Evolutionary conservation across 2,797 vertebrate genomes (phyloP), one percentile per base, ranked within the genome.

Genomic region (Tapirus indicus): DNA sequence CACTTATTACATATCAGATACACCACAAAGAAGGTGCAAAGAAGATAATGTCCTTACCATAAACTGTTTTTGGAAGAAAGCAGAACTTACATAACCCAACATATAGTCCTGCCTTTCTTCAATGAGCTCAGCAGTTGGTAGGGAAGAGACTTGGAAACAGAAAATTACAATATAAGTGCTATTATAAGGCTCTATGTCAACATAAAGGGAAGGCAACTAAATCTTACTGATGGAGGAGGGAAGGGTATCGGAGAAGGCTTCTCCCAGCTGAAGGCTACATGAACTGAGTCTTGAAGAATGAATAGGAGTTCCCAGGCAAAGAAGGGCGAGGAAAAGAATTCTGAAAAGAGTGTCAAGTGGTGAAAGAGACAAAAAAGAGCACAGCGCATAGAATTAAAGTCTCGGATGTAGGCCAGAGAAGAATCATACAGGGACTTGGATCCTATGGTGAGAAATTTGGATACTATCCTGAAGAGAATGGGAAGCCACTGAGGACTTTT

Each of bases 41-140:
- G 47, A 71, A 88, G 49, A 88, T 56, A 97, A 97, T 84, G n/a
- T 44, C 14, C 49, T 92, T 29, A 95, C 23, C 17, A 86, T 9
- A 91, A 88, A 74, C 75, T 14, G 23, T 94, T 74, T 96, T 85
- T 27, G 44, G 66, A 93, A 95, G 13, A 87, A 97, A 95, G 78
- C 5, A 95, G 25, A 91, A 96, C 56, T 80, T 94, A 87, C 2
- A 25, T 58, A 95, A 87, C 5, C 47, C 74, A 79, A 80, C 35
- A 89, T 17, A 95, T 1, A 95, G 12, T 56, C 54, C 16, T 69
- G 21, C 85, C 44, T 87, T 64, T 35, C 58, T 87, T 93, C 79
- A 83, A 54, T 87, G 79, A 93, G 56, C 35, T 83, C 9, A 89
- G 58, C 18, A 86, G 56, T 47, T 96, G 13, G n/a, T 6, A 86